Conservation (phyloP, 2,113 vertebrate genomes). For the Catagonus wagneri region DNA sequence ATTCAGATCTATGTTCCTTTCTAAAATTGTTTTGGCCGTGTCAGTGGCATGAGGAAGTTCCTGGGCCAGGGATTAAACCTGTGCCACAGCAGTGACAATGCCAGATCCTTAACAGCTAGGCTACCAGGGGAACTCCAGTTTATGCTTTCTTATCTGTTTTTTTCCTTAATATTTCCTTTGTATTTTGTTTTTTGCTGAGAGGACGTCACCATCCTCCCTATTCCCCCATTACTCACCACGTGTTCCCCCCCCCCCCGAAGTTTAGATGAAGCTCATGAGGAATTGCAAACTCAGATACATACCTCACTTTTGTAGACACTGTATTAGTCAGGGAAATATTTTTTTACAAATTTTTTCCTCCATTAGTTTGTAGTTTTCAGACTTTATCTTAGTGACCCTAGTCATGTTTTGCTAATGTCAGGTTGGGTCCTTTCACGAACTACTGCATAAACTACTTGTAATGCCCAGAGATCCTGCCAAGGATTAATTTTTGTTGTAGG, state of each 20-base stretch:
- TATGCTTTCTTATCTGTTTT: constrained; percentile 4
- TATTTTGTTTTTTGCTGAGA: background rate
- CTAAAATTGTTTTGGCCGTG: too few relatives aligned
- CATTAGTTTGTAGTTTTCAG: background rate
- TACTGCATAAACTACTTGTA: background rate
- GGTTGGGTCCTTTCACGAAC: background rate
- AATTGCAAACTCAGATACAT: background rate
- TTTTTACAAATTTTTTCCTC: background rate
- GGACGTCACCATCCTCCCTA: background rate
- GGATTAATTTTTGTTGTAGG: background rate
- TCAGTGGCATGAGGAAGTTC: too few relatives aligned
- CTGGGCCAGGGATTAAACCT: too few relatives aligned
- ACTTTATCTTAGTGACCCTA: background rate
- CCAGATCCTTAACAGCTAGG: too few relatives aligned
- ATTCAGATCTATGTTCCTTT: constrained; percentile 25
- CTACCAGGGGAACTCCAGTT: background rate
- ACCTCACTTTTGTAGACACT: background rate
- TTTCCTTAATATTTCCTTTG: constrained; percentile 11
- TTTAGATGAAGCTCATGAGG: background rate
- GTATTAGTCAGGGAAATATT: constrained; percentile 28
- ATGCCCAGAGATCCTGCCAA: background rate
- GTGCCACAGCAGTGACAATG: too few relatives aligned
- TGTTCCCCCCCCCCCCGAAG: too few relatives aligned
- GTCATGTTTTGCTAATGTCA: background rate
- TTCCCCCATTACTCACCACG: background rate